Percentiles rank a stretch among this genome's conserved stretches.
phyloP scores from a whole-genome alignment of 1,140 invertebrate species.

The Brachionus paranguensis region DNA sequence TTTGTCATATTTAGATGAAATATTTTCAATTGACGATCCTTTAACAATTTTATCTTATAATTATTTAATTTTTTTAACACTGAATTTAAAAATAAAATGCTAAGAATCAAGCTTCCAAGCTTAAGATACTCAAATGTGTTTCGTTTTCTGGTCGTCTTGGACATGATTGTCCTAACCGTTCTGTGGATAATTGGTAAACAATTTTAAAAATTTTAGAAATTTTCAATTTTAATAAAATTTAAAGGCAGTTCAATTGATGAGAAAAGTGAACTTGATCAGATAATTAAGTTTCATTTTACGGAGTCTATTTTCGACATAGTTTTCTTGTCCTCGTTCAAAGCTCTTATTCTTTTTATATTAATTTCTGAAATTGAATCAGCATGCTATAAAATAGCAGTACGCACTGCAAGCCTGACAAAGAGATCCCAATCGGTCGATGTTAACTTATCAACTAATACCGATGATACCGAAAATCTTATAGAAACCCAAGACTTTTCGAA shows the following conservation, averaged over 20 bases:
- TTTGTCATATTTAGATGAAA: not conserved
- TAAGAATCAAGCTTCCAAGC: not conserved
- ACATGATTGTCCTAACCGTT: not conserved
- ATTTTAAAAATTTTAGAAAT: too few species aligned
- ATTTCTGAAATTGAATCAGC: conserved; percentile 13
- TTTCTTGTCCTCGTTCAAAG: conserved; percentile 30
- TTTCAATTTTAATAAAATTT: not conserved
- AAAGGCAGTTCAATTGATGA: conserved; percentile 1
- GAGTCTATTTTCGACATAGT: conserved; percentile 23
- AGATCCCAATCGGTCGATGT: conserved; percentile 2
- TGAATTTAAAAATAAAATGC: not conserved
- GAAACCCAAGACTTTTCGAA: not conserved
- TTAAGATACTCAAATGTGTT: conserved; percentile 29
- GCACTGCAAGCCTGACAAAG: not conserved
- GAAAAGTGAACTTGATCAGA: conserved; percentile 29
- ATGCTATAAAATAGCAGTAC: not conserved
- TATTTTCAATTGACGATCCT: not conserved
- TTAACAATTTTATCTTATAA: not conserved
- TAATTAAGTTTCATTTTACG: conserved; percentile 10
- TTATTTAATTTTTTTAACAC: not conserved
- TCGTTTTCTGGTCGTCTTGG: not conserved
- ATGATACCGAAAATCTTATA: not conserved
- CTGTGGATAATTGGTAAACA: conserved; percentile 37
- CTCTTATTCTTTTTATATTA: conserved; percentile 20
- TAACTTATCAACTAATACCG: not conserved